Evolutionary conservation across 2,888 invertebrate species (phyloP).

Genomic region (Amphipyra tragopoginis): DNA sequence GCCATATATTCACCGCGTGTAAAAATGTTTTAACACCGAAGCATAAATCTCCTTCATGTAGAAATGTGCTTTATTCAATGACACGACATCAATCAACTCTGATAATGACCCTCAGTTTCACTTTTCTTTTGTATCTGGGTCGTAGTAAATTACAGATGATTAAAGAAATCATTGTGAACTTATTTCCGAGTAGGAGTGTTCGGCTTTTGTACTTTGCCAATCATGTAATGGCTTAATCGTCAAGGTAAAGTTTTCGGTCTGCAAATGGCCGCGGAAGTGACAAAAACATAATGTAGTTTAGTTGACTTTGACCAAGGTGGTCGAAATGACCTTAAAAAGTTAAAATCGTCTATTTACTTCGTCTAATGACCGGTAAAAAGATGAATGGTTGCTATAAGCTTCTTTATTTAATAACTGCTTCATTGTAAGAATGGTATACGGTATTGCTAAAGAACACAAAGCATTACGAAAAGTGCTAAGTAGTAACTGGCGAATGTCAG

Average conservation of each 20-base stretch:
- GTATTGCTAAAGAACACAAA: constrained; percentile 50
- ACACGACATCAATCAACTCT: constrained; percentile 70
- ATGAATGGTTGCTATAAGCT: constrained; percentile 15
- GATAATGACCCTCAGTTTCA: constrained; percentile 73
- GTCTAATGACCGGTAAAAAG: constrained; percentile 55
- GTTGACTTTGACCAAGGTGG: constrained; percentile 68
- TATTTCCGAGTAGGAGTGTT: constrained; percentile 70
- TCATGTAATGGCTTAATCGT: constrained; percentile 61
- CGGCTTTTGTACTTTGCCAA: constrained; percentile 54
- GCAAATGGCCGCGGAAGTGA: constrained; percentile 75
- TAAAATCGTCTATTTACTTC: constrained; percentile 62
- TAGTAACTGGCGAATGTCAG: constrained; percentile 61
- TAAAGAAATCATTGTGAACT: constrained; percentile 67
- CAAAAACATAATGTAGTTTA: constrained; percentile 65
- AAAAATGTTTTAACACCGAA: constrained; percentile 31
- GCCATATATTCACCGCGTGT: constrained; percentile 6
- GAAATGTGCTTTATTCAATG: constrained; percentile 66
- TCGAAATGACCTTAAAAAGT: constrained; percentile 64
- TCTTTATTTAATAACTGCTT: constrained; percentile 17
- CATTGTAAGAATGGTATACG: constrained; percentile 18
- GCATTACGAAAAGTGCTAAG: constrained; percentile 70
- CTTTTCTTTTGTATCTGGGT: constrained; percentile 73
- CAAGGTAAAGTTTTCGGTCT: constrained; percentile 68
- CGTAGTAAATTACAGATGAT: constrained; percentile 64
- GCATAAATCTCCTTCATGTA: constrained; percentile 66